Percentiles rank a stretch among this genome's conserved stretches.
These are phyloP conservation scores for Allygus modestus DNA, from an alignment of 2,888 invertebrate genomes.

Conservation along the genomic window DNA sequence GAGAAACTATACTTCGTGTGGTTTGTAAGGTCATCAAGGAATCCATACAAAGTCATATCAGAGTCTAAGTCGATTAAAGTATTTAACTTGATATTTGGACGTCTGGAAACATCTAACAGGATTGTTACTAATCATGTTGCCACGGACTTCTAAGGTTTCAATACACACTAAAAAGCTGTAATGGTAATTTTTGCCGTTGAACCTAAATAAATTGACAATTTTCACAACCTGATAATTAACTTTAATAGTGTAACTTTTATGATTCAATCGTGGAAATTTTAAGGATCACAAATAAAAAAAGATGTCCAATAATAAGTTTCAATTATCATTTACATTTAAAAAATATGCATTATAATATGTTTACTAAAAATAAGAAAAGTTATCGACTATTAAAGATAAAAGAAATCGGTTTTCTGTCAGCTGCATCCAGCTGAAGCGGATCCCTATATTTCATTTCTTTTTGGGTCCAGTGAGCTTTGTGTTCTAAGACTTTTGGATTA, in stretches of 20 bases:
- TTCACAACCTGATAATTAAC: too few species aligned
- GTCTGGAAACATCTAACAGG: constrained; percentile 18
- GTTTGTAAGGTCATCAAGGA: constrained; percentile 15
- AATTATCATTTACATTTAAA: too few species aligned
- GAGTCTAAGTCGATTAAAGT: constrained; percentile 34
- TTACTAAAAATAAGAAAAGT: background rate
- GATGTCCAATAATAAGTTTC: too few species aligned
- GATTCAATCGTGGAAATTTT: too few species aligned
- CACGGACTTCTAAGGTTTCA: background rate
- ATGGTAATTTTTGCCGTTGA: too few species aligned
- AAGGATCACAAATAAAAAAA: too few species aligned
- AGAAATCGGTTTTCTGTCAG: constrained; percentile 18
- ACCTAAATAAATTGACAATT: too few species aligned
- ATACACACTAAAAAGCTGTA: background rate
- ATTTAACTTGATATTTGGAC: constrained; percentile 35
- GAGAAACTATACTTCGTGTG: too few species aligned
- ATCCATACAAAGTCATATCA: constrained; percentile 8
- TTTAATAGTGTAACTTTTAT: too few species aligned
- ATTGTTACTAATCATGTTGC: constrained; percentile 10
- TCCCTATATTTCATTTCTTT: constrained; percentile 31
- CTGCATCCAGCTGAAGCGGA: background rate
- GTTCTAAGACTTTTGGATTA: background rate
- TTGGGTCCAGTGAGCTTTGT: constrained; percentile 4
- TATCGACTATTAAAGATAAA: background rate
- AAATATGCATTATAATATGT: background rate